Conservation (phyloP, 2,888 invertebrate genomes). For the Baronia brevicornis region DNA sequence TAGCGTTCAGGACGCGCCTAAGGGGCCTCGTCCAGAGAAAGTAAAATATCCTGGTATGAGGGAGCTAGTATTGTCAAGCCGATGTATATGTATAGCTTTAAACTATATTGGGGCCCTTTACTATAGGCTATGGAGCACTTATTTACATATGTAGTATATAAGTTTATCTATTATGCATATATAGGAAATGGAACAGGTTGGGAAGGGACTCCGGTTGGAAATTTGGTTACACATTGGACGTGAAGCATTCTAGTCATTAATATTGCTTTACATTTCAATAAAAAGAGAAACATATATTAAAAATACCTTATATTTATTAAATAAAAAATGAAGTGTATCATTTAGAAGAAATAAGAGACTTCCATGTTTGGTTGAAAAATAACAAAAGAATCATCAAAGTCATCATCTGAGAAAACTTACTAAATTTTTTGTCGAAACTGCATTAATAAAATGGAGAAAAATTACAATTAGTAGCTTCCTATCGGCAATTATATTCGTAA, state of each 20-base stretch:
- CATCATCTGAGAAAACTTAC: too few species aligned
- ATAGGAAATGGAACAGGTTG: slow-evolving; percentile 67
- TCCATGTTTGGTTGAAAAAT: too few species aligned
- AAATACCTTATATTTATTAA: slow-evolving; percentile 7
- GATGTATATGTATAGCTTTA: slow-evolving; percentile 71
- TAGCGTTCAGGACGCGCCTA: slow-evolving; percentile 54
- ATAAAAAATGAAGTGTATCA: too few species aligned
- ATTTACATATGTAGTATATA: slow-evolving; percentile 69
- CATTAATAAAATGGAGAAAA: too few species aligned
- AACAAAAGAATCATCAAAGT: too few species aligned
- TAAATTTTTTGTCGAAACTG: too few species aligned
- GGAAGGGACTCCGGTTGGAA: slow-evolving; percentile 47
- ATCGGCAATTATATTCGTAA: too few species aligned
- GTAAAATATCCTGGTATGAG: slow-evolving; percentile 73
- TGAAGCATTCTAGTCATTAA: slow-evolving; percentile 36
- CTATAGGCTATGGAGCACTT: slow-evolving; percentile 58
- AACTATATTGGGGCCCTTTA: slow-evolving; percentile 66
- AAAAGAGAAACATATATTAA: slow-evolving; percentile 3
- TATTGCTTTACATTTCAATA: slow-evolving; percentile 32
- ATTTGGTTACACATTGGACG: slow-evolving; percentile 57
- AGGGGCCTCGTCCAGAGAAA: slow-evolving; percentile 73
- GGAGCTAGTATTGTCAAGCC: slow-evolving; percentile 75
- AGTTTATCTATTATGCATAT: slow-evolving; percentile 72
- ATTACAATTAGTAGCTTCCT: too few species aligned
- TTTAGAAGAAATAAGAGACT: too few species aligned